Evolutionary conservation across 2,888 invertebrate genomes (phyloP).

Genomic region (Himalopsyche japonica): DNA sequence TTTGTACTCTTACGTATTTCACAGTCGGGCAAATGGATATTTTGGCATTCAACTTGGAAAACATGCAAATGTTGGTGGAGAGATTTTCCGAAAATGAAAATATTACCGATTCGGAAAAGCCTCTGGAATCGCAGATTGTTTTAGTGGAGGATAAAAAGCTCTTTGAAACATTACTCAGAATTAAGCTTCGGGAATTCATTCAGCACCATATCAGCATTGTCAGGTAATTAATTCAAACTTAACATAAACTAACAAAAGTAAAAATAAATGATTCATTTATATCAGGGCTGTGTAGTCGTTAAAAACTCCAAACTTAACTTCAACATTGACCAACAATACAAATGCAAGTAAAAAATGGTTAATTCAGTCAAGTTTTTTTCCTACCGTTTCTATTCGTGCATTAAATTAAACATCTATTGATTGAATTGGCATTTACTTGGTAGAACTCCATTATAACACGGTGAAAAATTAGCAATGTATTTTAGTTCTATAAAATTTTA

Average conservation of each 20-base stretch:
- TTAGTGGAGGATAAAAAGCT: conserved; percentile 28
- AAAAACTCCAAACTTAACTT: too few relatives aligned
- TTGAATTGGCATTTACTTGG: too few relatives aligned
- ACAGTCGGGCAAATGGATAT: conserved; percentile 59
- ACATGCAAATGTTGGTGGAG: conserved; percentile 50
- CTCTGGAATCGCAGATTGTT: conserved; percentile 26
- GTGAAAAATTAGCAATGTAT: too few relatives aligned
- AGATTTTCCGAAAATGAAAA: conserved; percentile 37
- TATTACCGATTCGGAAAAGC: conserved; percentile 30
- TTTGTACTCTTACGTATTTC: not conserved
- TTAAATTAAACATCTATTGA: too few relatives aligned
- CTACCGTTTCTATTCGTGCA: too few relatives aligned
- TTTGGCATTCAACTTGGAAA: conserved; percentile 53
- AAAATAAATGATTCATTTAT: too few relatives aligned
- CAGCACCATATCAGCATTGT: conserved; percentile 55
- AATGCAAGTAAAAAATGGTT: too few relatives aligned
- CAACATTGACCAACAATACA: too few relatives aligned
- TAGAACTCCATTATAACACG: too few relatives aligned
- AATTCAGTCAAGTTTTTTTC: too few relatives aligned
- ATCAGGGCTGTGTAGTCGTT: too few relatives aligned
- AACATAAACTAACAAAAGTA: not conserved
- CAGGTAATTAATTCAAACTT: conserved; percentile 46
- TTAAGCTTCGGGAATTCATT: conserved; percentile 52
- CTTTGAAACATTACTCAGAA: conserved; percentile 42
- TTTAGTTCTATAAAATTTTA: too few relatives aligned